Evolutionary conservation across 53 echinoderm and acorn worm genomes (phyloP), one percentile per base, ranked within the genome.

Genomic region (Arbacia lixula): DNA sequence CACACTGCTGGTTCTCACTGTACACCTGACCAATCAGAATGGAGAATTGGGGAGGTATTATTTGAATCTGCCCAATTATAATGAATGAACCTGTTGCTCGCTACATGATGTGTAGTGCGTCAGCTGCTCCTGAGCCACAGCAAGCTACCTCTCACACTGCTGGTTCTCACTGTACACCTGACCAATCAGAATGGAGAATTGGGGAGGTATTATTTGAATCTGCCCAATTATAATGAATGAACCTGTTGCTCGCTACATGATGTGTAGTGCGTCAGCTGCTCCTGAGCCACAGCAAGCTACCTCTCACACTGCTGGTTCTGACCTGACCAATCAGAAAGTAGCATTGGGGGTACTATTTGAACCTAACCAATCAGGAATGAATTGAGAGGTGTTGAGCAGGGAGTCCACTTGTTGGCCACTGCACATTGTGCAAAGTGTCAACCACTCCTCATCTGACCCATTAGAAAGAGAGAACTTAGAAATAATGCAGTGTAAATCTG

Each of bases 301-400:
- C 89, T 78, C 75, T 98, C 98, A 32, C 89, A 98, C n/a, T 92
- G 94, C 66, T 86, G 86, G 51, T 92, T 94, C 31, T 88, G 84
- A 36, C 94, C 87, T 85, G 94, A 98, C 3, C 94, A 86, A 94
- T 98, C n/a, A n/a, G n/a, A n/a, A n/a, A n/a, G n/a, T n/a, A n/a
- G 40, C 50, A 43, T 25, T 12, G 68, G 30, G 14, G 46, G 6
- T 46, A n/a, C n/a, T n/a, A n/a, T n/a, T n/a, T n/a, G n/a, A n/a
- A n/a, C n/a, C n/a, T n/a, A n/a, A n/a, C n/a, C n/a, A n/a, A n/a
- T n/a, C n/a, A n/a, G n/a, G n/a, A n/a, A n/a, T n/a, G n/a, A n/a
- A n/a, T n/a, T n/a, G n/a, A n/a, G n/a, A n/a, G n/a, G n/a, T n/a
- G n/a, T n/a, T n/a, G n/a, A n/a, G n/a, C n/a, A n/a, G n/a, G n/a